A percentile compares a stretch with the other conserved stretches of the same genome.
Conservation (phyloP, 2,113 vertebrate species). For the Bungarus multicinctus region DNA sequence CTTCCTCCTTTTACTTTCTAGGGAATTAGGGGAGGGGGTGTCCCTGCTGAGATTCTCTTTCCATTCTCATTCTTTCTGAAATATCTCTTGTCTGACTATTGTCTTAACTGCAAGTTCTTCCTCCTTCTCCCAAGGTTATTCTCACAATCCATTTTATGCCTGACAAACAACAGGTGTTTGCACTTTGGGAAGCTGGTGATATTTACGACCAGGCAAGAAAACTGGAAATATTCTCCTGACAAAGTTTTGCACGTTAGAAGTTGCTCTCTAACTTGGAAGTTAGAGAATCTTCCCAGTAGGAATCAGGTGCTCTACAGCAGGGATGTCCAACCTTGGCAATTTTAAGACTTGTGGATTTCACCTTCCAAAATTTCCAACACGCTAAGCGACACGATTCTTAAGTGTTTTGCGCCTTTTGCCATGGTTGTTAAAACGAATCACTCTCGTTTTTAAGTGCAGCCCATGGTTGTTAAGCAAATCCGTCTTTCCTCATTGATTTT, state of each 20-base stretch:
- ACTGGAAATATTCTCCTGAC: background rate
- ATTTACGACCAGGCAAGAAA: slow-evolving; percentile 75
- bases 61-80: background rate
- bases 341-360: too few relatives aligned
- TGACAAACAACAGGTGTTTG: slow-evolving; percentile 96
- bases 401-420: too few relatives aligned
- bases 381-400: too few relatives aligned
- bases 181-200: slow-evolving; percentile 92
- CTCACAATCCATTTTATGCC: slow-evolving; percentile 47
- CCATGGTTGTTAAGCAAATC: too few relatives aligned
- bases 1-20: background rate
- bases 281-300: background rate
- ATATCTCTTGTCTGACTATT: background rate
- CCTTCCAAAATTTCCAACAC: too few relatives aligned
- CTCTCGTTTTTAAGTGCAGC: too few relatives aligned
- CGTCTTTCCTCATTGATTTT: too few relatives aligned
- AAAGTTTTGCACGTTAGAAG: background rate
- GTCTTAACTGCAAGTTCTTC: background rate
- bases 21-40: background rate
- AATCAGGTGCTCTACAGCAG: background rate
- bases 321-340: too few relatives aligned
- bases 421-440: too few relatives aligned
- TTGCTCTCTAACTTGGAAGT: too few relatives aligned
- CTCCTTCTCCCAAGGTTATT: background rate
- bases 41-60: background rate